Conservation (phyloP, 2,888 invertebrate species). For the Caenorhabditis sp. region DNA sequence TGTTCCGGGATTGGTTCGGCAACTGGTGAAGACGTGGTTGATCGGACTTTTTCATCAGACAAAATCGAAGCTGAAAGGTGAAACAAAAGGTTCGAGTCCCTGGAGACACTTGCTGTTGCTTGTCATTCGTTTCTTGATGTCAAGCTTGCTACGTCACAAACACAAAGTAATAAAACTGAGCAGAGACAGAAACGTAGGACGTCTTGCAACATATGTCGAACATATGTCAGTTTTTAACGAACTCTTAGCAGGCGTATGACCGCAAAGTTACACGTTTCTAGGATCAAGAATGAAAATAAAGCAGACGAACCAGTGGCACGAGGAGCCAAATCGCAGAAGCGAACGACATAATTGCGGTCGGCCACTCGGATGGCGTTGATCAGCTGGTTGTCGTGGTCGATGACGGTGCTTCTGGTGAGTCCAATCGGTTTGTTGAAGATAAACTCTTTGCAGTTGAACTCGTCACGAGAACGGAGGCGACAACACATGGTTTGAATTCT, state of each 20-base stretch:
- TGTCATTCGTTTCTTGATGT: neutral
- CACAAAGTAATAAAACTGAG: conserved; percentile 33
- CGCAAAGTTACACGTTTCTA: conserved; percentile 46
- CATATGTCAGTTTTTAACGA: conserved; percentile 56
- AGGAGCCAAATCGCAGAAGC: conserved; percentile 81
- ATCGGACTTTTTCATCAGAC: conserved; percentile 50
- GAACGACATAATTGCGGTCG: conserved; percentile 74
- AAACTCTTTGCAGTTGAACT: conserved; percentile 77
- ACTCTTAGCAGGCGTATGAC: conserved; percentile 21
- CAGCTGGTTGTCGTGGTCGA: conserved; percentile 79
- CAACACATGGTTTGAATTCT: conserved; percentile 83
- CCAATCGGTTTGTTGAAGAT: conserved; percentile 80
- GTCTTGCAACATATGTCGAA: conserved; percentile 51
- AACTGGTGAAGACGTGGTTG: conserved; percentile 43
- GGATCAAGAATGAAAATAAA: conserved; percentile 20
- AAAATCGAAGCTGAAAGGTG: conserved; percentile 52
- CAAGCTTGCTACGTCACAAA: conserved; percentile 35
- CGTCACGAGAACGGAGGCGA: conserved; percentile 77
- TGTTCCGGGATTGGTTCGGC: conserved; percentile 18
- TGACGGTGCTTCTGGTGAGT: conserved; percentile 76
- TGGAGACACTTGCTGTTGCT: conserved; percentile 2
- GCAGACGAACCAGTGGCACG: conserved; percentile 73
- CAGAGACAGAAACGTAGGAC: conserved; percentile 5
- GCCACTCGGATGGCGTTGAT: conserved; percentile 79
- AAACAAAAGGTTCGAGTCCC: neutral